A percentile compares a stretch with the other conserved stretches of the same genome.
phyloP scores from a whole-genome alignment of 2,888 invertebrate genomes.

The Holacanthella duospinosa region DNA sequence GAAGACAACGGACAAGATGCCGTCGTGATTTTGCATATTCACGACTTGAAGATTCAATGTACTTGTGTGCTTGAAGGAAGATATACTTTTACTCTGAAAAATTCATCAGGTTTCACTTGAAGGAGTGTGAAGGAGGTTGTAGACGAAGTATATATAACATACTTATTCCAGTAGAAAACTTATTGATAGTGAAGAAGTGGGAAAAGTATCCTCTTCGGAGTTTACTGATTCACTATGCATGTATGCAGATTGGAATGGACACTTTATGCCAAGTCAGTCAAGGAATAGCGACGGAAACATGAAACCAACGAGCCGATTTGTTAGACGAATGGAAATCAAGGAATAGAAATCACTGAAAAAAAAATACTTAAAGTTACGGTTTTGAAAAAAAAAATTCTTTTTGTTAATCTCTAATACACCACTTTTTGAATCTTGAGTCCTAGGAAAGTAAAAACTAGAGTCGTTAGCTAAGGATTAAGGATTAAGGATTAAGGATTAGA shows the following conservation, averaged over 20 bases:
- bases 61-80: neutral
- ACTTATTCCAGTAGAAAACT: neutral
- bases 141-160: too few relatives aligned
- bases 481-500: too few relatives aligned
- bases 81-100: slow-evolving; percentile 5
- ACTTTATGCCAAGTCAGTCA: neutral
- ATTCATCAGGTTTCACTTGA: slow-evolving; percentile 5
- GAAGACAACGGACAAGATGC: neutral
- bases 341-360: neutral
- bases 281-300: too few relatives aligned
- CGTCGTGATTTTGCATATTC: slow-evolving; percentile 4
- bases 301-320: too few relatives aligned
- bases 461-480: too few relatives aligned
- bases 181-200: neutral
- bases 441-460: too few relatives aligned
- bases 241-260: slow-evolving; percentile 6
- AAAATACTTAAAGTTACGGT: neutral
- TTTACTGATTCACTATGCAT: neutral
- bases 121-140: too few relatives aligned
- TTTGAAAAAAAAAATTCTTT: too few relatives aligned
- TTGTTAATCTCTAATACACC: too few relatives aligned
- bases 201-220: neutral
- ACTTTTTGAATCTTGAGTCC: too few relatives aligned
- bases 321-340: neutral
- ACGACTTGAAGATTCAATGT: neutral